phyloP scores from a whole-genome alignment of 2,113 vertebrate genomes.

The Hyperopisus bebe region DNA sequence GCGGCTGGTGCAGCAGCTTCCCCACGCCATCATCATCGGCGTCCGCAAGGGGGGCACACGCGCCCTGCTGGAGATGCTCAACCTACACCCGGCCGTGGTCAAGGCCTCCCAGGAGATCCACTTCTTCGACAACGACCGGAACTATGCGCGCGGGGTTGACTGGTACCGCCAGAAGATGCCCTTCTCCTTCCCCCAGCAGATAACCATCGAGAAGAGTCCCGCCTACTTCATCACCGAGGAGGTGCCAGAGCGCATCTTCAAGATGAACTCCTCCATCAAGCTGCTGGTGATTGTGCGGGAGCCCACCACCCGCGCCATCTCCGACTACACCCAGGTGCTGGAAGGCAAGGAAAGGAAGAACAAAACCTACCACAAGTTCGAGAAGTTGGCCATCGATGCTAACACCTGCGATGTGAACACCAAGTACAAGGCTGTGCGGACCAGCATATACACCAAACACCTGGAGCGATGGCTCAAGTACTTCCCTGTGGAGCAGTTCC shows the following conservation, averaged over 20 bases:
- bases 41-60: constrained; percentile 91
- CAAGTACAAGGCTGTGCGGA: constrained; percentile 90
- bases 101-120: constrained; percentile 97
- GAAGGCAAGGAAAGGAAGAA: constrained; percentile 94
- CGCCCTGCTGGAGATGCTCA: constrained; percentile 91
- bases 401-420: constrained; percentile 90
- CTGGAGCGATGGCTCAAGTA: constrained; percentile 91
- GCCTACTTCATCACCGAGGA: constrained; percentile 94
- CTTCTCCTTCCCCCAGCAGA: constrained; percentile 89
- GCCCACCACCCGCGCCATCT: constrained; percentile 88
- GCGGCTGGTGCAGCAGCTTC: constrained; percentile 85
- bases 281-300: constrained; percentile 90
- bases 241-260: constrained; percentile 94
- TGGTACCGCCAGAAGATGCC: constrained; percentile 97
- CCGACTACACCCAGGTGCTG: constrained; percentile 94
- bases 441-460: constrained; percentile 95
- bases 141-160: constrained; percentile 85
- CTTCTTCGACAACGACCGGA: constrained; percentile 93
- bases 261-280: constrained; percentile 95
- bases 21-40: constrained; percentile 90
- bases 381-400: constrained; percentile 82
- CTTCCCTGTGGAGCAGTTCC: constrained; percentile 89
- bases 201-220: constrained; percentile 94
- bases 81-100: constrained; percentile 88
- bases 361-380: constrained; percentile 93